These are phyloP conservation scores for Empidonax traillii DNA, from an alignment of 2,113 vertebrate genomes.

Conservation along the genomic window DNA sequence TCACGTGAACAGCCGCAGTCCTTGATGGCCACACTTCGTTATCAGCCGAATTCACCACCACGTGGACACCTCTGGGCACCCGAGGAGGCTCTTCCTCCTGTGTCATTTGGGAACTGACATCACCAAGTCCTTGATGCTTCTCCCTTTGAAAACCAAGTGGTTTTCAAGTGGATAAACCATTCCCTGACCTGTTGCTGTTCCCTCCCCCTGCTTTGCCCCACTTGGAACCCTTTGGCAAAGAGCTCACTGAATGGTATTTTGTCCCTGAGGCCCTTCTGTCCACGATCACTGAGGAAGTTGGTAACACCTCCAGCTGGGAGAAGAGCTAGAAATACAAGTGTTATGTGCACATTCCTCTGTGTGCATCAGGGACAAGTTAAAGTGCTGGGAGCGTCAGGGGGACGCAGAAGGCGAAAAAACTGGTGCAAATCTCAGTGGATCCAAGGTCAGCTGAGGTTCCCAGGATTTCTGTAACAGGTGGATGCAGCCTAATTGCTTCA, in stretches of 20 bases:
- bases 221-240: background rate
- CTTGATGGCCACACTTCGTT: background rate
- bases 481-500: background rate
- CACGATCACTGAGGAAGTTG: background rate
- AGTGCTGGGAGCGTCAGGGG: background rate
- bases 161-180: background rate
- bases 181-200: background rate
- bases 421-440: background rate
- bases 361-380: background rate
- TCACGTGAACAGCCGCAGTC: background rate
- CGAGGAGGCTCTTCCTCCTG: background rate
- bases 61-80: background rate
- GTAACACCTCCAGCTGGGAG: background rate
- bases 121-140: background rate
- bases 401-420: background rate
- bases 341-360: background rate
- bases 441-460: background rate
- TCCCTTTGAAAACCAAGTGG: background rate
- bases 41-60: fast-evolving
- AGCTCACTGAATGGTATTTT: background rate
- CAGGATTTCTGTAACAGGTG: background rate
- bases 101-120: background rate
- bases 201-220: background rate
- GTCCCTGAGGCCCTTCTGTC: background rate
- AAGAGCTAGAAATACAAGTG: background rate